Evolutionary conservation across 2,113 vertebrate species (phyloP).

Genomic region (Gyps fulvus): DNA sequence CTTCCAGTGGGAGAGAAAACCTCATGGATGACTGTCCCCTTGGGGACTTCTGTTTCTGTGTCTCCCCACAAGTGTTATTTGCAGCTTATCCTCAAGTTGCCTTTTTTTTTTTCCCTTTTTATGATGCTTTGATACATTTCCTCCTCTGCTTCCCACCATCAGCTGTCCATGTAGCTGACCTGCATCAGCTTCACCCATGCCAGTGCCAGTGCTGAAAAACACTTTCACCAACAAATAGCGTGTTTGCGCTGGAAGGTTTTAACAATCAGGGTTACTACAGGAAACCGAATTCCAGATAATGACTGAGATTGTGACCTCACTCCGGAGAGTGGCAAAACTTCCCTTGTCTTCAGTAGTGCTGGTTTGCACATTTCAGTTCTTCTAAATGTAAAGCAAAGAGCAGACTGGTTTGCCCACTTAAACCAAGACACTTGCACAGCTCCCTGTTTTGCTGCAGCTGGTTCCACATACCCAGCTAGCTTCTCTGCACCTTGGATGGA

Average conservation of each 20-base stretch:
- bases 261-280: background rate
- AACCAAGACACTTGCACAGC: accelerated
- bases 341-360: background rate
- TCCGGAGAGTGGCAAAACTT: background rate
- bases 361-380: background rate
- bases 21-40: accelerated
- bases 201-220: background rate
- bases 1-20: background rate
- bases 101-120: background rate
- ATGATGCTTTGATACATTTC: background rate
- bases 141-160: background rate
- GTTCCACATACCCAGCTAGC: too few relatives aligned
- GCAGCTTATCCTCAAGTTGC: background rate
- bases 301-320: background rate
- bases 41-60: background rate
- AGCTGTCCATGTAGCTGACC: background rate
- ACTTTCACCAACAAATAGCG: background rate
- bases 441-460: background rate
- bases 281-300: background rate
- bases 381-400: background rate
- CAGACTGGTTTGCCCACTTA: background rate
- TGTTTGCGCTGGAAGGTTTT: background rate
- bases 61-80: background rate
- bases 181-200: background rate
- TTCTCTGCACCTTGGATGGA: background rate